These are phyloP conservation scores for Brevimyrus niger DNA, from an alignment of 2,113 vertebrate genomes.

Conservation along the genomic window DNA sequence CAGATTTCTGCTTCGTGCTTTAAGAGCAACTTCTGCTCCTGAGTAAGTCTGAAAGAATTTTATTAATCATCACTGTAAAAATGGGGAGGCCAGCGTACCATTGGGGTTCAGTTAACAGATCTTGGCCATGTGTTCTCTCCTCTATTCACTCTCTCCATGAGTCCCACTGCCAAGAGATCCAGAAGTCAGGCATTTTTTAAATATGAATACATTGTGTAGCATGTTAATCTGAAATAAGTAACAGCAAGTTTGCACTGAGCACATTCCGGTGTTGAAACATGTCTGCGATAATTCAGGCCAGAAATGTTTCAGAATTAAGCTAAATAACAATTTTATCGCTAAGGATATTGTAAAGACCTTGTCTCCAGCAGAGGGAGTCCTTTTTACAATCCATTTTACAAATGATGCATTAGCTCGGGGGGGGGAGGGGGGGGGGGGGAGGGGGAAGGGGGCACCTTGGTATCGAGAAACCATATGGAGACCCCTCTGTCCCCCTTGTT, in stretches of 20 bases:
- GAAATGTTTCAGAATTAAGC: background rate
- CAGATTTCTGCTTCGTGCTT: slow-evolving; percentile 25
- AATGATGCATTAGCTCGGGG: background rate
- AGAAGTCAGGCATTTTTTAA: background rate
- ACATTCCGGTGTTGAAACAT: background rate
- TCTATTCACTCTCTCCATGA: background rate
- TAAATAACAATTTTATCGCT: background rate
- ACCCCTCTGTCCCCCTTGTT: background rate
- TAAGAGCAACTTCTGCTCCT: slow-evolving; percentile 31
- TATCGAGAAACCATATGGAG: background rate
- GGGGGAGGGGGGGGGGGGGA: too few relatives aligned
- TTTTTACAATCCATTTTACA: background rate
- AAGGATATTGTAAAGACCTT: background rate
- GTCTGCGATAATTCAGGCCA: background rate
- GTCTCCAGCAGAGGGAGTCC: background rate
- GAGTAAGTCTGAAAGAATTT: slow-evolving; percentile 46
- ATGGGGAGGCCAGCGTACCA: slow-evolving; percentile 43
- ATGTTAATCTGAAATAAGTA: background rate
- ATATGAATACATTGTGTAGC: background rate
- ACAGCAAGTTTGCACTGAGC: background rate
- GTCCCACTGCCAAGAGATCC: background rate
- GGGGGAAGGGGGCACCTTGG: background rate
- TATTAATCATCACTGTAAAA: slow-evolving; percentile 58
- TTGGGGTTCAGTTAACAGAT: slow-evolving; percentile 50
- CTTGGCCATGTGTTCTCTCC: background rate